phyloP scores from a whole-genome alignment of 2,113 vertebrate genomes.

The Sphyrna mokarran region DNA sequence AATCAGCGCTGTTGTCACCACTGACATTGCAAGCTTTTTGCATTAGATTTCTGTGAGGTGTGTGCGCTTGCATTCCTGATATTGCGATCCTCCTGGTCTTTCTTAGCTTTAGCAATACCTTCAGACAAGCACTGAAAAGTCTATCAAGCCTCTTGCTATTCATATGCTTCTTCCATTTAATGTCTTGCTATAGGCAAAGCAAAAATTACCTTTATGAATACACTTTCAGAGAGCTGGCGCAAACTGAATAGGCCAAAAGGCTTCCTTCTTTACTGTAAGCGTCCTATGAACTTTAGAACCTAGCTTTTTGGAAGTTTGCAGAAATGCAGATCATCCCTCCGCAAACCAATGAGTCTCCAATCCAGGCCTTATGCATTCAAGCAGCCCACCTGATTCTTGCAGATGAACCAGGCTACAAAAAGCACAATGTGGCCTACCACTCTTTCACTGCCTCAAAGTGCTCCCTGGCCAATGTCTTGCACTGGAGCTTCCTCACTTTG shows the following conservation, averaged over 20 bases:
- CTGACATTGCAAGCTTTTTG: neutral
- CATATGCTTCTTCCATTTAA: neutral
- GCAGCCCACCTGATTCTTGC: no score
- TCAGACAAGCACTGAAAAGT: neutral
- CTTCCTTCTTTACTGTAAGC: no score
- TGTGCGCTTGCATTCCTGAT: neutral
- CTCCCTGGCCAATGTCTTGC: neutral
- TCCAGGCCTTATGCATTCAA: neutral
- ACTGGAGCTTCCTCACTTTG: neutral
- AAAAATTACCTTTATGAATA: no score
- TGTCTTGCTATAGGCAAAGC: no score
- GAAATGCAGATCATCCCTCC: neutral
- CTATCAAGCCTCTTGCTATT: neutral
- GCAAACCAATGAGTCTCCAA: neutral
- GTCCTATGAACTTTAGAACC: no score
- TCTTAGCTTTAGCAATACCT: neutral
- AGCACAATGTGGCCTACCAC: neutral
- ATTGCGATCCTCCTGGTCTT: neutral
- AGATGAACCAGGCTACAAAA: neutral
- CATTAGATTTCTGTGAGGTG: neutral
- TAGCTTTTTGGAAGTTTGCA: neutral
- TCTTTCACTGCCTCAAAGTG: neutral
- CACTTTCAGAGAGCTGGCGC: no score
- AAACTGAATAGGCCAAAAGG: no score
- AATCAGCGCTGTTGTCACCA: neutral